Percentiles rank a stretch among this genome's conserved stretches.
phyloP scores from a whole-genome alignment of 2,888 invertebrate species.

The Minunthozetes semirufus region DNA sequence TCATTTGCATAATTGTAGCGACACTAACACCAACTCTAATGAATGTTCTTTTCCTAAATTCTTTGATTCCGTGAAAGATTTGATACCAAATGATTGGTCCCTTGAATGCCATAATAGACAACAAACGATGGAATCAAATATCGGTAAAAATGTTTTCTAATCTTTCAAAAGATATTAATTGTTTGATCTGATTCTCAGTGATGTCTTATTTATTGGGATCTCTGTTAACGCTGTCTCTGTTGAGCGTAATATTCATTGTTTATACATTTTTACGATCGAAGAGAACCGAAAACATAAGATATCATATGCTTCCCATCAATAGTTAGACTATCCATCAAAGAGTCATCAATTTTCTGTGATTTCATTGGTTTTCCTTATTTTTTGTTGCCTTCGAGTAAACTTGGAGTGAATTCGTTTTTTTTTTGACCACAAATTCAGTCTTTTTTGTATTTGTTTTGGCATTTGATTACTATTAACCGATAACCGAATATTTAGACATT shows the following conservation, averaged over 20 bases:
- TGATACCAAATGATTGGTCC: slow-evolving; percentile 35
- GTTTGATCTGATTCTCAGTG: background rate
- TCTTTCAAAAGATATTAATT: background rate
- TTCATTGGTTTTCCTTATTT: background rate
- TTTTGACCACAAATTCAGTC: too few relatives aligned
- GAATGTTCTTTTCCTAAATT: slow-evolving; percentile 25
- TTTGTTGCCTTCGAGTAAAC: too few relatives aligned
- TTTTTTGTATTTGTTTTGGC: too few relatives aligned
- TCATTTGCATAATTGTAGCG: slow-evolving; percentile 3
- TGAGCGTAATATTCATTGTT: background rate
- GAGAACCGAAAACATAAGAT: background rate
- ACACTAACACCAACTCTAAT: background rate
- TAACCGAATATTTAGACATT: too few relatives aligned
- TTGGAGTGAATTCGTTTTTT: too few relatives aligned
- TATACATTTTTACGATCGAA: background rate
- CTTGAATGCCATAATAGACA: slow-evolving; percentile 31
- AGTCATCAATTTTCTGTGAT: background rate
- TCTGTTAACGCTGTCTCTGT: background rate
- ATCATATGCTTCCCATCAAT: slow-evolving; percentile 13
- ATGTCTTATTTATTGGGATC: slow-evolving; percentile 17
- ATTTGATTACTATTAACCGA: too few relatives aligned
- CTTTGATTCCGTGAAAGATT: background rate
- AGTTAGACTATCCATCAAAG: background rate
- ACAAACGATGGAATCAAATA: background rate
- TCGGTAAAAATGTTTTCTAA: background rate